A percentile compares a stretch with the other conserved stretches of the same genome.
Conservation (phyloP, 2,113 vertebrate genomes). For the Triplophysa dalaica region DNA sequence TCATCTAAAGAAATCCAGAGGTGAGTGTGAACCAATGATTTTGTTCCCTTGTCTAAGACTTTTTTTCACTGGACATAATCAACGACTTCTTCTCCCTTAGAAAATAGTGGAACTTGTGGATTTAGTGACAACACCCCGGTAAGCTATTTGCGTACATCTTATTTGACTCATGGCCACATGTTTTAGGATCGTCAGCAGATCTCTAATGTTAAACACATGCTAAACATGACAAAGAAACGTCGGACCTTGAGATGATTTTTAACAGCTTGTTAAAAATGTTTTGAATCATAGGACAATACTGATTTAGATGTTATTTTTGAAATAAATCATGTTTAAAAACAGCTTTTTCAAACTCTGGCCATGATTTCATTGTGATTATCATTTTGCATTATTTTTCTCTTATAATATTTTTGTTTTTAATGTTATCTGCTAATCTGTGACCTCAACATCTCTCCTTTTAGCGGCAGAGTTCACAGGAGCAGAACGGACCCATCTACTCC, state of each 20-base stretch:
- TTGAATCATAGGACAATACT: too few relatives aligned
- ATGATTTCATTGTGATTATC: too few relatives aligned
- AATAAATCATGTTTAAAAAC: too few relatives aligned
- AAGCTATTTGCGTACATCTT: conserved; percentile 16
- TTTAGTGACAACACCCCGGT: conserved; percentile 58
- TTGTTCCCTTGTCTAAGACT: not conserved
- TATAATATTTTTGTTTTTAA: too few relatives aligned
- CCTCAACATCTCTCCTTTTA: conserved; percentile 29
- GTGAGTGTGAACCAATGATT: conserved; percentile 26
- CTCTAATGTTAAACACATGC: not conserved
- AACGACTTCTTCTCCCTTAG: conserved; percentile 46
- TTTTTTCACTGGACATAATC: not conserved
- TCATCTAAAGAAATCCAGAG: conserved; percentile 55
- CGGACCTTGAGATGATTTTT: not conserved
- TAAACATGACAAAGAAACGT: not conserved
- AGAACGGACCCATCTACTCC: conserved; percentile 63
- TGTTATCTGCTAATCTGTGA: not conserved
- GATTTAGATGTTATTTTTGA: too few relatives aligned
- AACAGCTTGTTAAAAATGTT: too few relatives aligned
- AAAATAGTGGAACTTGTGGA: conserved; percentile 57
- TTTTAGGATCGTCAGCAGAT: not conserved
- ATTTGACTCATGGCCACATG: conserved; percentile 65
- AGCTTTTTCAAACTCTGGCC: too few relatives aligned
- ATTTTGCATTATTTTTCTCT: too few relatives aligned
- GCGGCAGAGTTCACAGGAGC: conserved; percentile 58